Percentiles rank a stretch among this genome's conserved stretches.
Conservation (phyloP, 1,140 invertebrate species). For the Belonocnema kinseyi region DNA sequence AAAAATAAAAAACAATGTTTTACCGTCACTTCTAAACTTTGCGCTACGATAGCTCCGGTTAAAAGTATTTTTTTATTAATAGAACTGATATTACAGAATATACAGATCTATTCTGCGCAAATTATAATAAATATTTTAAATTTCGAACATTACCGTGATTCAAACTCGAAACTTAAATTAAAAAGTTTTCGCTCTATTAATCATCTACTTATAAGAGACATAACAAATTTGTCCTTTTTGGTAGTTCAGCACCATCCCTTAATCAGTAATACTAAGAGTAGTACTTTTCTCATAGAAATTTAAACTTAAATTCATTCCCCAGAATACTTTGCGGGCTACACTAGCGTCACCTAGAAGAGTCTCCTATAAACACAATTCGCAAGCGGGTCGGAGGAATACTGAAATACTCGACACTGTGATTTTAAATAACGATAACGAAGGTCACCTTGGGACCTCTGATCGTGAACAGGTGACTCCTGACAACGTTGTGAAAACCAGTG, state of each 20-base stretch:
- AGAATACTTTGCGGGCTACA: constrained; percentile 4
- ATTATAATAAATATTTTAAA: too few species aligned
- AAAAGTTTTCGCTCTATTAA: too few species aligned
- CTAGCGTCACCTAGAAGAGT: constrained; percentile 11
- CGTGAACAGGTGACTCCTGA: constrained; percentile 49
- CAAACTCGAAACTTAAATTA: too few species aligned
- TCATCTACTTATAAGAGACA: too few species aligned
- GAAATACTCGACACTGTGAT: constrained; percentile 38
- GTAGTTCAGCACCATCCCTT: too few species aligned
- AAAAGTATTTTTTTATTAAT: not conserved
- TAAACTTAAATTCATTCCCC: constrained; percentile 10
- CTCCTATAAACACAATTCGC: constrained; percentile 1
- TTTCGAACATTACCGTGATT: too few species aligned
- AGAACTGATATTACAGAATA: not conserved
- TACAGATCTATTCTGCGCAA: not conserved
- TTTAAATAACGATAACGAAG: constrained; percentile 42
- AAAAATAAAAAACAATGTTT: too few species aligned
- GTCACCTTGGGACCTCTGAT: constrained; percentile 65
- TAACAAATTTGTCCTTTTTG: too few species aligned
- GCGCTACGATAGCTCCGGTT: not conserved
- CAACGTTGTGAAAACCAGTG: constrained; percentile 23
- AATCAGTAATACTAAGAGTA: not conserved
- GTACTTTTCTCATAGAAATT: constrained; percentile 4
- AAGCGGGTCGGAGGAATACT: constrained; percentile 36
- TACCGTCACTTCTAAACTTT: not conserved